Evolutionary conservation across 2,888 invertebrate genomes (phyloP).

Genomic region (Heliconius hortense): DNA sequence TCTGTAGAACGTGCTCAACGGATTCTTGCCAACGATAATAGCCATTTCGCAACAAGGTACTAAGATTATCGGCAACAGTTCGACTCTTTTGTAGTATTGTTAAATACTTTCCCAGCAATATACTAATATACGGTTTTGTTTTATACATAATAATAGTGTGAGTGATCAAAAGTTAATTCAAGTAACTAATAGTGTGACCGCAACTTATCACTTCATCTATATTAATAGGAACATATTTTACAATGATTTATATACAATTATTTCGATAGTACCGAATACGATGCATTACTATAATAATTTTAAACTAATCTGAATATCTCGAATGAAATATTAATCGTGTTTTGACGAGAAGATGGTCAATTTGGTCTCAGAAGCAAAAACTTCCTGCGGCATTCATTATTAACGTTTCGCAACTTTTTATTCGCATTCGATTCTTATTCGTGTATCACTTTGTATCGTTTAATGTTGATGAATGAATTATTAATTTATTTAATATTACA

Average conservation of each 20-base stretch:
- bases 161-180: conserved; percentile 11
- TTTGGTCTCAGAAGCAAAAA: conserved; percentile 17
- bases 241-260: background rate
- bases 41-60: conserved; percentile 1
- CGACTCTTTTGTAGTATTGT: background rate
- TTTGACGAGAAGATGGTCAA: background rate
- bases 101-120: background rate
- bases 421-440: background rate
- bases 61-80: conserved; percentile 3
- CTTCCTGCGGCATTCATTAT: background rate
- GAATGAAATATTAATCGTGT: conserved; percentile 1
- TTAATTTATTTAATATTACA: background rate
- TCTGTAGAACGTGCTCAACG: conserved; percentile 7
- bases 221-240: conserved; percentile 9
- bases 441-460: background rate
- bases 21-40: conserved; percentile 15
- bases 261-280: background rate
- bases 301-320: background rate
- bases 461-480: background rate
- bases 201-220: background rate
- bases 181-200: conserved; percentile 14
- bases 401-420: conserved; percentile 22
- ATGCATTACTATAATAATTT: too few relatives aligned
- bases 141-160: conserved; percentile 9
- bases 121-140: background rate